These are phyloP conservation scores for Uromys caudimaculatus DNA, from an alignment of 2,797 vertebrate genomes.

Conservation along the genomic window DNA sequence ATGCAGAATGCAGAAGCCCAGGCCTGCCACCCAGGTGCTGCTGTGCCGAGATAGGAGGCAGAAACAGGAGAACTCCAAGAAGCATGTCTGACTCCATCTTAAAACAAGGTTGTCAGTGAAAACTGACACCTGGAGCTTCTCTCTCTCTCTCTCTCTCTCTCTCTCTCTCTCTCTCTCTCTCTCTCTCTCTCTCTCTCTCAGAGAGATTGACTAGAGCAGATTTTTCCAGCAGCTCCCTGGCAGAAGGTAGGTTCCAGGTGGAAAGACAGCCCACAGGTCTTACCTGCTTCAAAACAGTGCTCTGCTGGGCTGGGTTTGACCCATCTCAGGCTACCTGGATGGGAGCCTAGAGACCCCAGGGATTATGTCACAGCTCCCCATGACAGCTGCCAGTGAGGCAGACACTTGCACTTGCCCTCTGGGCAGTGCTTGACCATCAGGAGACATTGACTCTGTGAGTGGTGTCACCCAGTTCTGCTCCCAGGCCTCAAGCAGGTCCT, in stretches of 20 bases:
- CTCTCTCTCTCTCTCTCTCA: not conserved
- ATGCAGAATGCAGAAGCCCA: too few relatives aligned
- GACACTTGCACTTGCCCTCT: fast-evolving
- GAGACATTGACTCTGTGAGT: too few relatives aligned
- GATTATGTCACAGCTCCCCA: not conserved
- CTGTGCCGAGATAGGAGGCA: not conserved
- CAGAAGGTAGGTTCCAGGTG: too few relatives aligned
- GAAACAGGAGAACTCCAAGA: not conserved
- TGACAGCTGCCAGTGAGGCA: fast-evolving
- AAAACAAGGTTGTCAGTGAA: not conserved
- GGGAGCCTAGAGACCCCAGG: not conserved
- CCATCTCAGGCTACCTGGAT: not conserved
- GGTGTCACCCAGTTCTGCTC: not conserved
- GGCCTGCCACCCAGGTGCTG: not conserved
- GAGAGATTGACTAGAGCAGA: too few relatives aligned
- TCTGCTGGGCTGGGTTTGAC: not conserved
- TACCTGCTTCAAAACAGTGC: not conserved
- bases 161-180: not conserved
- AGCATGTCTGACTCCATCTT: not conserved
- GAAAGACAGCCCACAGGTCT: not conserved
- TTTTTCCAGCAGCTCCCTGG: not conserved
- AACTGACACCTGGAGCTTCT: not conserved
- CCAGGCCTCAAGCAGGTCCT: not conserved
- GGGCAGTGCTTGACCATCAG: not conserved
- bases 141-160: not conserved